A percentile compares a stretch with the other conserved stretches of the same genome.
Conservation (phyloP, 2,888 invertebrate species). For the Seira musarum region DNA sequence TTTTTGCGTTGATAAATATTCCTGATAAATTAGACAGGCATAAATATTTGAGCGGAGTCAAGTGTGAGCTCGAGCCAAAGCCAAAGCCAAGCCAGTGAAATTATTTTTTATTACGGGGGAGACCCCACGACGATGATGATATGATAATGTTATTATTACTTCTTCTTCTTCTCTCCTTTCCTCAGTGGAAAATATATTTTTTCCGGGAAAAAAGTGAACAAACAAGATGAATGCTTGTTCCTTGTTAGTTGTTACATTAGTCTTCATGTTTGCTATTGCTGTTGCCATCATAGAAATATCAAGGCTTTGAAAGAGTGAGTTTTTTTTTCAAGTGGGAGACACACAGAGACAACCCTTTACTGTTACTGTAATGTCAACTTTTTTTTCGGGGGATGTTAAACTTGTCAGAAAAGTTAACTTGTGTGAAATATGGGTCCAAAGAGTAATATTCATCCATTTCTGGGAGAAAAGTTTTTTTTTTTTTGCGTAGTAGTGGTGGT, state of each 20-base stretch:
- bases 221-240: background rate
- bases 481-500: slow-evolving; percentile 10
- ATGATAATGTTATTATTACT: background rate
- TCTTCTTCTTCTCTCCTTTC: too few relatives aligned
- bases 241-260: too few relatives aligned
- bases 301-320: background rate
- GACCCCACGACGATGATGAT: background rate
- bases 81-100: too few relatives aligned
- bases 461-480: background rate
- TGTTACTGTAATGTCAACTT: slow-evolving; percentile 55
- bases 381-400: slow-evolving; percentile 50
- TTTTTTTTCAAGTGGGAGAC: background rate
- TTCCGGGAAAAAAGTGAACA: background rate
- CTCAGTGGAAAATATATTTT: background rate
- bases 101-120: background rate
- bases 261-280: too few relatives aligned
- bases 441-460: slow-evolving; percentile 50
- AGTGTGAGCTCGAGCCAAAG: too few relatives aligned
- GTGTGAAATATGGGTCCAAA: slow-evolving; percentile 56
- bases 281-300: background rate
- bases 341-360: slow-evolving; percentile 48
- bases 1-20: slow-evolving; percentile 42
- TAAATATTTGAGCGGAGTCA: too few relatives aligned
- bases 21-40: slow-evolving; percentile 42
- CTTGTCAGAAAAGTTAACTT: slow-evolving; percentile 57